phyloP scores from a whole-genome alignment of 2,888 invertebrate genomes.

The Lasioglossum oenotherae region DNA sequence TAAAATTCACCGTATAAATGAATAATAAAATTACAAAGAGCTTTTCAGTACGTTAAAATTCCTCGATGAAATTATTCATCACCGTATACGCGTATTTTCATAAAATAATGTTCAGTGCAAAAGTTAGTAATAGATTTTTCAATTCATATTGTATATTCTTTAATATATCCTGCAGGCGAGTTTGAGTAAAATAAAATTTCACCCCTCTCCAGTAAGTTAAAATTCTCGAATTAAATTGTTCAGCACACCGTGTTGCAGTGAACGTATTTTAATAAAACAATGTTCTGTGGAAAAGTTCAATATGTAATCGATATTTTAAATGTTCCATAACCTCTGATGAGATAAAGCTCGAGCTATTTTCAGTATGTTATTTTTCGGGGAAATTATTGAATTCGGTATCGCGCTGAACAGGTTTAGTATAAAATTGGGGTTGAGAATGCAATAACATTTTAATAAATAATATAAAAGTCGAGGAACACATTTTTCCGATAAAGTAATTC shows the following conservation, averaged over 20 bases:
- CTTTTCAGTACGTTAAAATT: background rate
- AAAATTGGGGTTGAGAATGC: background rate
- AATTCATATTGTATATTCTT: background rate
- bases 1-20: background rate
- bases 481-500: background rate
- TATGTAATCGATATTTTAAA: background rate
- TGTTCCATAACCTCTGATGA: background rate
- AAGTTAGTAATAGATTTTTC: background rate
- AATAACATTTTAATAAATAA: background rate
- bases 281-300: background rate
- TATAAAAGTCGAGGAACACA: background rate
- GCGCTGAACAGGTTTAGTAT: background rate
- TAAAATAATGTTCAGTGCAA: background rate
- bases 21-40: background rate
- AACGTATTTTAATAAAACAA: background rate
- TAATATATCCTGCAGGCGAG: background rate
- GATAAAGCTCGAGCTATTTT: background rate
- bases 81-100: background rate
- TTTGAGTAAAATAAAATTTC: background rate
- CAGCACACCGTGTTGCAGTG: background rate
- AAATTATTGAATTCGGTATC: background rate
- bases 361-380: background rate
- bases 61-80: background rate
- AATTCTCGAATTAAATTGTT: background rate
- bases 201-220: background rate